These are phyloP conservation scores for Gallinago media DNA, from an alignment of 2,113 vertebrate species.

Conservation along the genomic window DNA sequence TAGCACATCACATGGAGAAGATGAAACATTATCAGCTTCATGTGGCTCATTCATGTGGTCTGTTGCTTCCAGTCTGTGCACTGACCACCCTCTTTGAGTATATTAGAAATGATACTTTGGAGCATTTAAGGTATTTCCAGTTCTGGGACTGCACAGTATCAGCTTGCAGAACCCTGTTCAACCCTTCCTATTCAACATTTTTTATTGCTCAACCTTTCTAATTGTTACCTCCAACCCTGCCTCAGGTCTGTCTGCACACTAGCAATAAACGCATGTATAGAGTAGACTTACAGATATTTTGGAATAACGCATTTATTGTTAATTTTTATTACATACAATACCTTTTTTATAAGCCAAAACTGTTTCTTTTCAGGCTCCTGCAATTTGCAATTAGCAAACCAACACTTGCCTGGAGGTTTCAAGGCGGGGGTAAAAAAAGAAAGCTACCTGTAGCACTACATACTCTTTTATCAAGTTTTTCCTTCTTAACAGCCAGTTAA, in stretches of 20 bases:
- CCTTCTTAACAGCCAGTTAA: background rate
- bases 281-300: background rate
- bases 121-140: background rate
- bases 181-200: too few species aligned
- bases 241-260: background rate
- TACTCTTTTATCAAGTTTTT: background rate
- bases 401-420: background rate
- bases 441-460: background rate
- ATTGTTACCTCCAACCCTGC: background rate
- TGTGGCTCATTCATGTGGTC: rapidly evolving
- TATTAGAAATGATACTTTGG: background rate
- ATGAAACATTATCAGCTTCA: background rate
- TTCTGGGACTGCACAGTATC: background rate
- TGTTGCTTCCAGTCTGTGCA: background rate
- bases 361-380: background rate
- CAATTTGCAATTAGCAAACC: background rate
- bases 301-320: background rate
- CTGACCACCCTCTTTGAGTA: background rate
- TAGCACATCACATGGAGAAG: background rate
- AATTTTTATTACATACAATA: background rate
- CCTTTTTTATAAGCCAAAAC: background rate
- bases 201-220: background rate
- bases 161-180: background rate
- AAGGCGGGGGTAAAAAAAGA: rapidly evolving
- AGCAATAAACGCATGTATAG: background rate